Base-by-base conservation (phyloP, 1,140 invertebrate genomes). In the Phocides pigmalion region DNA sequence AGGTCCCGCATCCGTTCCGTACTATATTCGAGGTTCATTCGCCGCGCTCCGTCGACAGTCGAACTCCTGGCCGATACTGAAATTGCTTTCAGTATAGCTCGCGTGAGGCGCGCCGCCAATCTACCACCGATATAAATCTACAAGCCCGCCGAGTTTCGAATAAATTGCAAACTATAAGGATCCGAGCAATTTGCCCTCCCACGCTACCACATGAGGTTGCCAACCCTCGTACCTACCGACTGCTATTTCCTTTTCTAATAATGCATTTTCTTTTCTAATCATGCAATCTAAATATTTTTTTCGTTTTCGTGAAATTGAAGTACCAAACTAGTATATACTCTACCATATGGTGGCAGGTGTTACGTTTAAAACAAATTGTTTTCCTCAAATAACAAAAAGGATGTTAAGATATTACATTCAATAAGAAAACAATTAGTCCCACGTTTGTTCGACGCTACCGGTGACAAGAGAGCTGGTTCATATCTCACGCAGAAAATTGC, bases 41-140 rank as follows among this genome's bases (percentile, higher is more conserved):
- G 62, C 47, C 17, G 42, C 49, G 44, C 32, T 66, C 65, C 44
- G 51, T 69, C 56, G 66, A 62, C 70, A 61, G 70, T 61, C 53
- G 59, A 42, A 41, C 62, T 59, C 59, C 70, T 70, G 72, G 69
- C 71, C 70, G 70, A 70, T 69, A 65, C 70, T 70, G 74, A 85
- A 87, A 82, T 82, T 87, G 80, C 71, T 82, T 84, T 79, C 68
- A 63, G 71, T 73, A 59, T 74, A 66, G 76, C 35, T 86, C 74
- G 80, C 82, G 81, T 83, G 83, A 79, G 76, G 53, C 64, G 66
- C 72, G 62, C 69, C 71, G 72, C 72, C 72, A 76, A 83, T 79
- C 79, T 70, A 78, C 44, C 62, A 65, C 67, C 66, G 80, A 88
- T 86, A 90, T 84, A 86, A 86, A 88, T 86, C 82, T 87, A 79